Evolutionary conservation across 35 echinoderm and acorn worm genomes (phyloP), one percentile per base, ranked within the genome.

Genomic region (Ptychodera flava): DNA sequence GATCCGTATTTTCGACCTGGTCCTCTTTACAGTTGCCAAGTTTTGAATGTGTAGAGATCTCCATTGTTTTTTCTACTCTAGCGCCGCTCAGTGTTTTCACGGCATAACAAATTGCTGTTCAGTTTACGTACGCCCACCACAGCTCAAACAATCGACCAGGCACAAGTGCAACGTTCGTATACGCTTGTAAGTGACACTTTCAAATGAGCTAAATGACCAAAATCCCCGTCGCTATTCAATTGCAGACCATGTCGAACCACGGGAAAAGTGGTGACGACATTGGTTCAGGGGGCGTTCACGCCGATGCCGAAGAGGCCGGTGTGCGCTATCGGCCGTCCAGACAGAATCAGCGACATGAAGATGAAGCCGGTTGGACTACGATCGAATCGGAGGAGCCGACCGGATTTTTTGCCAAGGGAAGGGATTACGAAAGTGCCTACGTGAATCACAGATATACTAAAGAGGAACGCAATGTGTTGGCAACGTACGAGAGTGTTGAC

Each of bases 361-460:
- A 64, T 22, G 45, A 6, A 6, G 45, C 45, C 6, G 22, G 45
- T 64, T 6, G 6, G 6, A 64, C 45, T 64, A 64, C 45, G 6
- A 64, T 22, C 6, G 45, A 64, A 64, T 64, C 96, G 33, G 96
- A 99, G 75, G 96, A 99, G 80, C 87, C 84, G 36, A 99, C 88
- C 79, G 82, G 88, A 10, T 99, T 99, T 80, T 99, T 99, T 84
- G 92, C 92, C 34, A 94, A 88, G 83, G 96, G 96, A 10, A 88
- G 96, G 76, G 96, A 99, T 82, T 94, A 87, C 76, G 96, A 99
- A 80, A 99, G 96, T 81, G 78, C 92, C 14, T 99, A 92, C 34
- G 92, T 94, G 22, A 99, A 99, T 82, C 96, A 99, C 78, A 83
- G 88, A 16, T 99, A 99, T 76, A 99, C 96, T 36, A 85, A 88